Evolutionary conservation across 2,888 invertebrate genomes (phyloP).

Genomic region (Hirudinaria manillensis): DNA sequence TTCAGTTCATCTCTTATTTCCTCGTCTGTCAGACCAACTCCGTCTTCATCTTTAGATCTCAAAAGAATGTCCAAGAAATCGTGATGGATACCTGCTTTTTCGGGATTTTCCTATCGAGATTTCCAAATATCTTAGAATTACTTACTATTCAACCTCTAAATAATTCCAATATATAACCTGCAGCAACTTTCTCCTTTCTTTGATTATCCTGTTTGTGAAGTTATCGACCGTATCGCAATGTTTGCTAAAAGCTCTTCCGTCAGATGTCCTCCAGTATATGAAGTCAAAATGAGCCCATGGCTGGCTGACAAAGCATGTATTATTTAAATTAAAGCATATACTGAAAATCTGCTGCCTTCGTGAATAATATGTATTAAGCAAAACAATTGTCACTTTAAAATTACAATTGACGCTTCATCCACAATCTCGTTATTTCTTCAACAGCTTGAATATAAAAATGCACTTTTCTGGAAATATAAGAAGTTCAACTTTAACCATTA

Average conservation of each 20-base stretch:
- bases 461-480: not conserved
- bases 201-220: conserved; percentile 42
- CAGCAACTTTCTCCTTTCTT: conserved; percentile 37
- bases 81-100: not conserved
- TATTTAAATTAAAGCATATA: too few species aligned
- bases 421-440: not conserved
- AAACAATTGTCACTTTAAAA: too few species aligned
- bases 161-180: not conserved
- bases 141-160: not conserved
- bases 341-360: too few species aligned
- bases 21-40: conserved; percentile 43
- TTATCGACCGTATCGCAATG: conserved; percentile 43
- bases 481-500: not conserved
- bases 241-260: conserved; percentile 40
- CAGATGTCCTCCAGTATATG: conserved; percentile 40
- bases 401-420: not conserved
- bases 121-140: not conserved
- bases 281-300: conserved; percentile 36
- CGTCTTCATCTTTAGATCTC: conserved; percentile 41
- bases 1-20: conserved; percentile 48
- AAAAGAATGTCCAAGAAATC: conserved; percentile 40
- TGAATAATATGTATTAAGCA: too few species aligned
- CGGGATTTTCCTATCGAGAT: not conserved
- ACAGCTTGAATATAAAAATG: not conserved
- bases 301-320: conserved; percentile 3